phyloP scores from a whole-genome alignment of 2,888 invertebrate species.

The Andrena camellia region DNA sequence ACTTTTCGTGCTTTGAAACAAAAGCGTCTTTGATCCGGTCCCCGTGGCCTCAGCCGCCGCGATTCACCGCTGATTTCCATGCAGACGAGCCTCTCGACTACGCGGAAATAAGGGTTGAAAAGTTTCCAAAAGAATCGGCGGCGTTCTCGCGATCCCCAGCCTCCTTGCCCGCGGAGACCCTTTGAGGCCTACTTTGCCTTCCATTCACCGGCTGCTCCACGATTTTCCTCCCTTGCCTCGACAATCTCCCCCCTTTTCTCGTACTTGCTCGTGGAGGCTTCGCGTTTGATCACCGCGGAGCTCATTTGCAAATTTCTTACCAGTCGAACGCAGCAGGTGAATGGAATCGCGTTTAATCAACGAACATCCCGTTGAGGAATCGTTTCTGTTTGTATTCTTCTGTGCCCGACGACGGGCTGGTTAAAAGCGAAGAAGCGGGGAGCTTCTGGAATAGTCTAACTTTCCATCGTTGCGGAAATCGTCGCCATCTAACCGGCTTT shows the following conservation, averaged over 20 bases:
- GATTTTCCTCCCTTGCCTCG: conserved; percentile 33
- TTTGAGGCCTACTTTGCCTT: background rate
- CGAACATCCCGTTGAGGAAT: background rate
- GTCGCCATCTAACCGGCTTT: background rate
- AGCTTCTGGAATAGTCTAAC: background rate
- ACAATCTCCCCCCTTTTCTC: background rate
- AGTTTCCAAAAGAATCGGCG: conserved; percentile 50
- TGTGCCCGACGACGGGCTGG: background rate
- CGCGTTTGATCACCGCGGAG: background rate
- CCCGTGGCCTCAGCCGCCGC: background rate
- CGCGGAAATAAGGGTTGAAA: conserved; percentile 40
- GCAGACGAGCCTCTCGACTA: conserved; percentile 25
- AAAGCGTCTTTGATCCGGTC: conserved; percentile 35
- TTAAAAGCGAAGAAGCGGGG: background rate
- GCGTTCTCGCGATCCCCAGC: conserved; percentile 4
- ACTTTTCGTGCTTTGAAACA: conserved; percentile 33
- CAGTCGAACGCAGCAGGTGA: background rate
- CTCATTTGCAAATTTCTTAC: conserved; percentile 28
- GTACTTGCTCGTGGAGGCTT: background rate
- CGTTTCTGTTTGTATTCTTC: conserved; percentile 3
- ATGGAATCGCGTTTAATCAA: conserved; percentile 17
- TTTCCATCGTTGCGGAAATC: background rate
- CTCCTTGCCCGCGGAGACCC: background rate
- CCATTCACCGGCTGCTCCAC: conserved; percentile 14
- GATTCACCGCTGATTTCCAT: conserved; percentile 38